Conservation (phyloP, 1,140 invertebrate species). For the Cataglyphis hispanica region DNA sequence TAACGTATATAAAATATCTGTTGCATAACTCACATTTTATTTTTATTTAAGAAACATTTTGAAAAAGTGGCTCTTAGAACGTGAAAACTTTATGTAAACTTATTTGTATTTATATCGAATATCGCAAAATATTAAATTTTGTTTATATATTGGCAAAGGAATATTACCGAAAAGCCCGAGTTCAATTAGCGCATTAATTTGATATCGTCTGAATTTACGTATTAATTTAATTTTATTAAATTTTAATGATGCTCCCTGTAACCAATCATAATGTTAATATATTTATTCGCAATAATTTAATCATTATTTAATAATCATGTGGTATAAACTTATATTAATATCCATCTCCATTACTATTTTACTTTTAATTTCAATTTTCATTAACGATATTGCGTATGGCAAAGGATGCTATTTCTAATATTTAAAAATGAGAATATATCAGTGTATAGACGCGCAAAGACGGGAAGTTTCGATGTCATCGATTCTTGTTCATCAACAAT, state of each 20-base stretch:
- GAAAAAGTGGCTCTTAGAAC: slow-evolving; percentile 26
- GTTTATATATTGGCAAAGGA: background rate
- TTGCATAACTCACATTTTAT: slow-evolving; percentile 67
- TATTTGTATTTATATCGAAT: slow-evolving; percentile 17
- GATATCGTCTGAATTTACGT: slow-evolving; percentile 14
- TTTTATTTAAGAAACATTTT: slow-evolving; percentile 62
- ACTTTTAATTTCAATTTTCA: background rate
- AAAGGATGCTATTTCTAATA: background rate
- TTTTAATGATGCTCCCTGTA: slow-evolving; percentile 22
- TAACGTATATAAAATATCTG: slow-evolving; percentile 62
- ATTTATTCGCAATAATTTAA: slow-evolving; percentile 35
- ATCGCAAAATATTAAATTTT: slow-evolving; percentile 32
- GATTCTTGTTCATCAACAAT: slow-evolving; percentile 11
- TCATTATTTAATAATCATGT: background rate
- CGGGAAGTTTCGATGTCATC: background rate
- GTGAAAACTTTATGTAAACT: background rate
- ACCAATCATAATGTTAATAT: slow-evolving; percentile 37
- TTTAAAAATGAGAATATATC: background rate
- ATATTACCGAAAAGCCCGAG: background rate
- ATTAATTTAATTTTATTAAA: slow-evolving; percentile 44
- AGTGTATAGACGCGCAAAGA: background rate
- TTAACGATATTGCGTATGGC: no score
- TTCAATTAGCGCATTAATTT: slow-evolving; percentile 29
- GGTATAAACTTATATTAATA: slow-evolving; percentile 14
- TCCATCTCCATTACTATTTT: background rate